A percentile compares a stretch with the other conserved stretches of the same genome.
Conservation (phyloP, 1,140 invertebrate species). For the Palaemon carinicauda region DNA sequence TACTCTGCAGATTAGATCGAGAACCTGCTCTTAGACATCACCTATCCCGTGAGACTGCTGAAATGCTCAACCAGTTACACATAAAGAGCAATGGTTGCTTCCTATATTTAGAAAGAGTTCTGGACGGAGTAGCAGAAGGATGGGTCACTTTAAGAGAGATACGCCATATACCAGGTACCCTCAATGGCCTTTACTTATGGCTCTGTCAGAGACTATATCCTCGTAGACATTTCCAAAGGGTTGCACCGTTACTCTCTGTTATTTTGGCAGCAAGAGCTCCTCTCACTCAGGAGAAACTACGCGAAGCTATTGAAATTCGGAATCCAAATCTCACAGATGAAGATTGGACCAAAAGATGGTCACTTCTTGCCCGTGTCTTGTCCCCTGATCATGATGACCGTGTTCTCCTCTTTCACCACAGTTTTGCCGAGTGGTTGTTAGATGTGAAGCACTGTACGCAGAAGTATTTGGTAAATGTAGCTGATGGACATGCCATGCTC, state of each 20-base stretch:
- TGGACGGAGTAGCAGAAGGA: constrained; percentile 91
- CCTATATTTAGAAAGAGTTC: constrained; percentile 89
- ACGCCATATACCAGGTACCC: constrained; percentile 90
- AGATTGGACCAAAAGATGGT: constrained; percentile 84
- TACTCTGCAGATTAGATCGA: constrained; percentile 86
- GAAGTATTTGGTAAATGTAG: constrained; percentile 87
- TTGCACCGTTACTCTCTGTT: constrained; percentile 84
- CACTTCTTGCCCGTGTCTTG: constrained; percentile 79
- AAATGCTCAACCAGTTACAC: constrained; percentile 92
- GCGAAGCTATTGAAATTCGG: constrained; percentile 79
- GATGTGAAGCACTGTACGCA: constrained; percentile 97
- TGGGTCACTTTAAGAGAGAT: constrained; percentile 87
- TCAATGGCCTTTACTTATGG: constrained; percentile 95
- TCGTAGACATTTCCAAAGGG: constrained; percentile 86
- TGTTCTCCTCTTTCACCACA: constrained; percentile 85
- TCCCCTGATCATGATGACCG: constrained; percentile 70
- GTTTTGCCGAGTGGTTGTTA: constrained; percentile 91
- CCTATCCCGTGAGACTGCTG: constrained; percentile 84
- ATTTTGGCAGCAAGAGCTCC: constrained; percentile 86
- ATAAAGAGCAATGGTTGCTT: constrained; percentile 97
- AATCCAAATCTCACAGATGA: constrained; percentile 66
- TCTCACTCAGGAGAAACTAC: constrained; percentile 80
- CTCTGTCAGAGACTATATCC: constrained; percentile 91
- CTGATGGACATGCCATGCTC: constrained; percentile 88
- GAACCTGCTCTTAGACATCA: constrained; percentile 82